Evolutionary conservation across 2,113 vertebrate species (phyloP), one percentile per base, ranked within the genome.

Genomic region (Zonotrichia leucophrys): DNA sequence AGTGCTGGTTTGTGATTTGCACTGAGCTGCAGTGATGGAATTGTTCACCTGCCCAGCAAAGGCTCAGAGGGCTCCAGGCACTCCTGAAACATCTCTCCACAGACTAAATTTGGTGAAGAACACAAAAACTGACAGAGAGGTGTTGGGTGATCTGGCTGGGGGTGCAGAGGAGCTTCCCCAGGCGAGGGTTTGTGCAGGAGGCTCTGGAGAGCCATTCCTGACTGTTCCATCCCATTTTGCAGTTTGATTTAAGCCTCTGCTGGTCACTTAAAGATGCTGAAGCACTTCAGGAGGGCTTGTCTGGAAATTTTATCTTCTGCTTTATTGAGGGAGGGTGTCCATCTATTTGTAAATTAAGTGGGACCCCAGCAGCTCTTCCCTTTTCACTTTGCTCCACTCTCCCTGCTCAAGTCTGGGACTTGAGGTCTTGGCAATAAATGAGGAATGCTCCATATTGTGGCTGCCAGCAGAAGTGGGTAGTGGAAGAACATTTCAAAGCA

Each of bases 1-100:
- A 19, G 6, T 17, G 18, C 0, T 60, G 70, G 12, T 47, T 64
- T 69, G 2, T 9, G 23, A 12, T 49, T 49, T 50, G 39, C 9
- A 0, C 55, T 49, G 8, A 33, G 15, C 60, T 35, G 55, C 2
- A 0, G 1, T 3, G 10, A 5, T 11, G 20, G 50, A 50, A 15
- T 3, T 27, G 15, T 12, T 52, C 7, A 3, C 4, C 44, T 23
- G 35, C 58, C 33, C 21, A 10, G 7, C 19, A 2, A 17, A 17
- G 35, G 58, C 72, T 83, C 1, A 8, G 11, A 7, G 39, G 30
- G 59, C 4, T 25, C 12, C 39, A 39, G 75, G 37, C 31, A 7
- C 24, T 83, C 47, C 60, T 70, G 19, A 15, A 73, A 11, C 20
- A 2, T 16, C 76, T 76, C 49, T 42, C 24, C 24, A 37, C 55